Evolutionary conservation across 2,888 invertebrate species (phyloP), one percentile per base, ranked within the genome.

Genomic region (Cephonodes hylas): DNA sequence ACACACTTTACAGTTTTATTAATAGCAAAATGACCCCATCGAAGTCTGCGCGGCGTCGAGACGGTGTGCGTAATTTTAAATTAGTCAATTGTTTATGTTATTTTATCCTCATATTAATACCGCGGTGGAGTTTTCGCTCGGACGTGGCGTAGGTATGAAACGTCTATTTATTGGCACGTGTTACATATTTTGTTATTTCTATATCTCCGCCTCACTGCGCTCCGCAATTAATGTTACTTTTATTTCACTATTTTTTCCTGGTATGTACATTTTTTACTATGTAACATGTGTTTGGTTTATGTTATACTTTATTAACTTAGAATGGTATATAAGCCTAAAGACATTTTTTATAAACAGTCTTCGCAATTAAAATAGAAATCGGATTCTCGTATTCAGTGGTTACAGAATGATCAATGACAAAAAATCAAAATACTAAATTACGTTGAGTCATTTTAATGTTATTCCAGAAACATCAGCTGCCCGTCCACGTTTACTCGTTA

Each of bases 151-250:
- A 48, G 60, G 48, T 42, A 60, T 20, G 25, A 53, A 60, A 20
- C 42, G 15, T 57, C n/a, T n/a, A n/a, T n/a, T 57, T 56, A 58
- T 61, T 63, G 59, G 57, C 64, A 64, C 64, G 56, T 57, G 61
- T 61, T 57, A 44, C 42, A 13, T 60, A 48, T 58, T 22, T 61
- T 25, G 44, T 61, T 61, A 44, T 61, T 61, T 31, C 44, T 57
- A 61, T 57, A 60, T 53, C 42, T 53, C 53, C 15, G 53, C 13
- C 27, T 53, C 38, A 38, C 53, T 60, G 61, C 34, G 45, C 18
- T 46, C 60, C 60, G 42, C 20, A 45, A 61, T 59, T 44, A 58
- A 60, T 60, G 59, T 58, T 31, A 42, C 42, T 60, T 63, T 62
- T 58, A 64, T 57, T 60, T 42, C 38, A 48, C 25, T 57, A 46